Conservation (phyloP, 2,797 vertebrate genomes). For the Salmo trutta region DNA sequence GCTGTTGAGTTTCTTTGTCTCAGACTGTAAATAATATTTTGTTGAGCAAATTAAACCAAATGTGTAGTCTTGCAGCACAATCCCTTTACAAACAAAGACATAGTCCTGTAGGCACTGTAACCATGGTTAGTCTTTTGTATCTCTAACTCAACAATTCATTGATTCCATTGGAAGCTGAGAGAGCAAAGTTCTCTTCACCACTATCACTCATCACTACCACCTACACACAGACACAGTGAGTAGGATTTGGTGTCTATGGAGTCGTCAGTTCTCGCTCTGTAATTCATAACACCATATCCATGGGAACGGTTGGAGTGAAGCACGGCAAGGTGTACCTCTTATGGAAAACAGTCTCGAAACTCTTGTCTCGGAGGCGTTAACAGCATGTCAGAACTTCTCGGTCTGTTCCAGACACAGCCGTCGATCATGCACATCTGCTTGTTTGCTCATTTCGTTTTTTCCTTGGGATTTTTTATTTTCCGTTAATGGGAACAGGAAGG, state of each 20-base stretch:
- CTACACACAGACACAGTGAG: background rate
- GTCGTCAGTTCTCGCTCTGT: constrained; percentile 10
- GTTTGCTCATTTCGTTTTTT: constrained; percentile 18
- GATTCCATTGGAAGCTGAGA: background rate
- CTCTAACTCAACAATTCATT: background rate
- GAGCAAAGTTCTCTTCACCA: background rate
- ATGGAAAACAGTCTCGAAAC: constrained; percentile 41
- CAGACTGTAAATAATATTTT: background rate
- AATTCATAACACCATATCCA: constrained; percentile 6
- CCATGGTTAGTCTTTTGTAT: background rate
- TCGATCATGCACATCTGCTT: constrained; percentile 24
- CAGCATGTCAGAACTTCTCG: constrained; percentile 20
- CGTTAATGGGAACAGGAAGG: constrained; percentile 4
- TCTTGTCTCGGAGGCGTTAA: background rate
- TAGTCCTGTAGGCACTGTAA: background rate
- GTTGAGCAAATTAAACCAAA: background rate
- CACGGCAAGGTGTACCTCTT: constrained; percentile 20
- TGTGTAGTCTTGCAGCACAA: background rate
- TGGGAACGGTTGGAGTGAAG: constrained; percentile 4
- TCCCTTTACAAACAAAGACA: background rate
- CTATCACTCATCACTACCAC: background rate
- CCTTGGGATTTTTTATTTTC: constrained; percentile 23
- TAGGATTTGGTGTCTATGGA: background rate
- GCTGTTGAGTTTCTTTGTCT: background rate
- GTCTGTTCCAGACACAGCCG: constrained; percentile 6